phyloP scores from a whole-genome alignment of 2,888 invertebrate species.

The Plagodis dolabraria region DNA sequence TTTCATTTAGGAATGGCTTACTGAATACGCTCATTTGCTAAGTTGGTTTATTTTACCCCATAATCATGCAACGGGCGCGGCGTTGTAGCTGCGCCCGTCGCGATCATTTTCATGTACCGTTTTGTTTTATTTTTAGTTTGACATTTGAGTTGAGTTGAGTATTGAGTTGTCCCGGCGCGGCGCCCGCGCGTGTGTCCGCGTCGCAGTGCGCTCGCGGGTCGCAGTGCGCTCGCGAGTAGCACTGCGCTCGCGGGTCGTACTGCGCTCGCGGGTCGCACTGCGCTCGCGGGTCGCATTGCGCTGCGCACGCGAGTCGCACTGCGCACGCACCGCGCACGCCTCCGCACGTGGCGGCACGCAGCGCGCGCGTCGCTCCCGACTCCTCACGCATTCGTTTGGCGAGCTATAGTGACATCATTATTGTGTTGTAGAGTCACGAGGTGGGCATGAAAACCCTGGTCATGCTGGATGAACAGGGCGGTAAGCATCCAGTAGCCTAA shows the following conservation, averaged over 20 bases:
- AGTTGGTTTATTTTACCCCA: constrained; percentile 68
- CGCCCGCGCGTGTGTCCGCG: constrained; percentile 41
- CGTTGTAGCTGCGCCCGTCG: constrained; percentile 42
- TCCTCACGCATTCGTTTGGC: constrained; percentile 76
- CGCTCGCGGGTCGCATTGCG: constrained; percentile 33
- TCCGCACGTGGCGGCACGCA: constrained; percentile 33
- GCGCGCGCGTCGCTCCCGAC: constrained; percentile 62
- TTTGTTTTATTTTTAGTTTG: constrained; percentile 72
- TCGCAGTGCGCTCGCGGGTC: constrained; percentile 13
- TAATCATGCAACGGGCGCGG: constrained; percentile 51
- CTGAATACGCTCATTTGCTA: constrained; percentile 80
- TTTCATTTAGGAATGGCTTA: constrained; percentile 83
- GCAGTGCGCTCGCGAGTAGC: constrained; percentile 48
- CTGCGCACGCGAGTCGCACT: constrained; percentile 41
- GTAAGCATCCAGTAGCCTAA: constrained; percentile 92
- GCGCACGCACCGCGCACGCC: constrained; percentile 38
- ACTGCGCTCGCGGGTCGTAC: background rate
- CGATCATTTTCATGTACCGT: constrained; percentile 66
- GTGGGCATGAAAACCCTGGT: constrained; percentile 99
- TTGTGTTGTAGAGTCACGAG: constrained; percentile 98
- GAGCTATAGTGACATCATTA: constrained; percentile 86
- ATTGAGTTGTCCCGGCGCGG: constrained; percentile 65
- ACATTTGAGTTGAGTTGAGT: constrained; percentile 74
- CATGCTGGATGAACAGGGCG: constrained; percentile 99
- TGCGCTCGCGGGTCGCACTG: constrained; percentile 43